These are phyloP conservation scores for Hycleus phaleratus DNA, from an alignment of 1,140 invertebrate genomes.

Conservation along the genomic window DNA sequence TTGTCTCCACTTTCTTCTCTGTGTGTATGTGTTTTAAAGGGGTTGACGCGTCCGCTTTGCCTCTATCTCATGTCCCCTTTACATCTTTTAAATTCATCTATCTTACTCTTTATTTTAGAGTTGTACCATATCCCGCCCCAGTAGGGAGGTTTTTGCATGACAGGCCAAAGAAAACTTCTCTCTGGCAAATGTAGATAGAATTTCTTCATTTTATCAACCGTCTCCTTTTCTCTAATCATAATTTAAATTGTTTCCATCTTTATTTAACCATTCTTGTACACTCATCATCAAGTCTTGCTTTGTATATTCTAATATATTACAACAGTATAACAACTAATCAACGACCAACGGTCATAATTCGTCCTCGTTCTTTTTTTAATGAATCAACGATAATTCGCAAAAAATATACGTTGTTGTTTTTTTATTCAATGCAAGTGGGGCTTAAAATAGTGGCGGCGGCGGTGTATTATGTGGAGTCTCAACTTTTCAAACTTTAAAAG, in stretches of 20 bases:
- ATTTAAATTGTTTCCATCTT: background rate
- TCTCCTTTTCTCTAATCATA: constrained; percentile 9
- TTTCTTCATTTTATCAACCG: constrained; percentile 29
- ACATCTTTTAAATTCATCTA: no score
- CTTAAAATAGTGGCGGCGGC: constrained; percentile 3
- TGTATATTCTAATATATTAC: constrained; percentile 27
- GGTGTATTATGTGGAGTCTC: constrained; percentile 15
- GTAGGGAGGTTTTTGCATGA: constrained; percentile 31
- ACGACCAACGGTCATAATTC: constrained; percentile 11
- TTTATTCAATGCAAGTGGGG: constrained; percentile 4
- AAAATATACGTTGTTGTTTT: constrained; percentile 6
- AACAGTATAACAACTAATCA: constrained; percentile 21
- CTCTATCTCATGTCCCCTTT: background rate
- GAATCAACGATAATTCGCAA: constrained; percentile 2
- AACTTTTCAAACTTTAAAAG: constrained; percentile 16
- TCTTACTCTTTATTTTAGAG: no score
- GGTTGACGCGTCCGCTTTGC: constrained; percentile 17
- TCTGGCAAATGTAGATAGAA: constrained; percentile 31
- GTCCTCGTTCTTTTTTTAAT: constrained; percentile 18
- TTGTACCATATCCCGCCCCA: background rate
- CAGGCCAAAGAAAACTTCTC: constrained; percentile 30
- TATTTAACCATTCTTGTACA: constrained; percentile 18
- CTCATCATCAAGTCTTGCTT: constrained; percentile 28
- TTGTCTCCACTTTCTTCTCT: constrained; percentile 25
- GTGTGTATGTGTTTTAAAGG: constrained; percentile 19